Conservation (phyloP, 2,888 invertebrate genomes). For the Lasioglossum figueresi region DNA sequence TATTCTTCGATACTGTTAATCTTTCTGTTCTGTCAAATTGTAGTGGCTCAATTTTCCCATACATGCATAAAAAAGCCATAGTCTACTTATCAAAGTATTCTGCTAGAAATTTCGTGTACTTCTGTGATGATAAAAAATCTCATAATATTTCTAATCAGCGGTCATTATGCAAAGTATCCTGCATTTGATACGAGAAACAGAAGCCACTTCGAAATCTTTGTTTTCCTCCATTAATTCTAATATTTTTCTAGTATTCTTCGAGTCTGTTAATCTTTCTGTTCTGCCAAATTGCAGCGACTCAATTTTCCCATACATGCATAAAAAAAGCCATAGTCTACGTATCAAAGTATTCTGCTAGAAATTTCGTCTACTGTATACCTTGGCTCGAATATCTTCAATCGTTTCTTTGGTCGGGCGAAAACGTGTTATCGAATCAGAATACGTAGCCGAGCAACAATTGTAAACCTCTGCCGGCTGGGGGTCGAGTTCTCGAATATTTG, state of each 20-base stretch:
- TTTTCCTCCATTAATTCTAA: too few species aligned
- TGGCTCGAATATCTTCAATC: not conserved
- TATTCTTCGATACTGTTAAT: too few species aligned
- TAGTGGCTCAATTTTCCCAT: not conserved
- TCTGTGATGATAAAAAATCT: too few species aligned
- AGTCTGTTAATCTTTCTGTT: too few species aligned
- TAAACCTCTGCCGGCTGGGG: not conserved
- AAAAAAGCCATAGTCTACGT: not conserved
- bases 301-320: too few species aligned
- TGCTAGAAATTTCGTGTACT: not conserved
- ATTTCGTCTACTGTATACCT: not conserved
- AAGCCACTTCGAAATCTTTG: too few species aligned
- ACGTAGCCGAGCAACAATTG: slow-evolving; percentile 8
- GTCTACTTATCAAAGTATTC: not conserved
- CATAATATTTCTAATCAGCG: too few species aligned
- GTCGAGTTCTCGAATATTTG: not conserved
- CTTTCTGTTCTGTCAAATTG: too few species aligned
- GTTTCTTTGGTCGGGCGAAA: not conserved
- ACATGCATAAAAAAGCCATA: not conserved
- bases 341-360: not conserved
- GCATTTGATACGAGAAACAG: too few species aligned
- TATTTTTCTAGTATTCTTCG: too few species aligned
- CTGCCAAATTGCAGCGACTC: too few species aligned
- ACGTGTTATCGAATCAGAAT: not conserved
- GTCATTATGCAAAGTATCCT: too few species aligned